Conservation (phyloP, 2,113 vertebrate genomes). For the Lepus timidus region DNA sequence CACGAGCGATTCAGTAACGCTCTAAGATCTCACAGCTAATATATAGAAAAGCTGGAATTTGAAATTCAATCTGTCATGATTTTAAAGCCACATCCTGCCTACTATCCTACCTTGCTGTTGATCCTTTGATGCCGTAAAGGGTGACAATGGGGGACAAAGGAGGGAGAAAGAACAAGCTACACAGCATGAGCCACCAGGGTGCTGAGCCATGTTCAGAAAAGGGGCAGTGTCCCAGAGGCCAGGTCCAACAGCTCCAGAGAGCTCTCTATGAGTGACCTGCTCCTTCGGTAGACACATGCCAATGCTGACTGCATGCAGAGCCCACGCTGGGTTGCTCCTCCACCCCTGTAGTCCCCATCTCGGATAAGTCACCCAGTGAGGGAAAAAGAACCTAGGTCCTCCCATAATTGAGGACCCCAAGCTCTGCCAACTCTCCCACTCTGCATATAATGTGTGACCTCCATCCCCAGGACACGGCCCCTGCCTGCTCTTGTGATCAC, state of each 20-base stretch:
- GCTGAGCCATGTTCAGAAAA: neutral
- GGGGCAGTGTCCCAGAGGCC: neutral
- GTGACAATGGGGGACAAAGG: neutral
- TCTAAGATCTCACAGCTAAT: neutral
- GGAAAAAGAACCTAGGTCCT: neutral
- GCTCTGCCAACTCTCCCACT: neutral
- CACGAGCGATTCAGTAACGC: neutral
- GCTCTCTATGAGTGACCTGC: neutral
- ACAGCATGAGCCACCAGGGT: neutral
- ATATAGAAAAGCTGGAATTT: neutral
- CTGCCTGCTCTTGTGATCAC: neutral
- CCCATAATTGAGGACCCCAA: neutral
- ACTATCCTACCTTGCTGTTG: neutral
- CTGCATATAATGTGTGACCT: neutral
- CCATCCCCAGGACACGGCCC: neutral
- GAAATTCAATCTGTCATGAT: neutral
- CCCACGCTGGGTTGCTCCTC: neutral
- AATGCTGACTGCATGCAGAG: neutral
- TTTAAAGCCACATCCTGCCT: neutral
- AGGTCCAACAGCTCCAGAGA: neutral
- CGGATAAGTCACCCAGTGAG: neutral
- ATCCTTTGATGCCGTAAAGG: neutral
- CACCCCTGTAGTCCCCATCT: neutral
- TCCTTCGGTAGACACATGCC: neutral
- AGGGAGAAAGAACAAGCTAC: neutral